phyloP scores from a whole-genome alignment of 2,113 vertebrate species.

The Oplegnathus fasciatus region DNA sequence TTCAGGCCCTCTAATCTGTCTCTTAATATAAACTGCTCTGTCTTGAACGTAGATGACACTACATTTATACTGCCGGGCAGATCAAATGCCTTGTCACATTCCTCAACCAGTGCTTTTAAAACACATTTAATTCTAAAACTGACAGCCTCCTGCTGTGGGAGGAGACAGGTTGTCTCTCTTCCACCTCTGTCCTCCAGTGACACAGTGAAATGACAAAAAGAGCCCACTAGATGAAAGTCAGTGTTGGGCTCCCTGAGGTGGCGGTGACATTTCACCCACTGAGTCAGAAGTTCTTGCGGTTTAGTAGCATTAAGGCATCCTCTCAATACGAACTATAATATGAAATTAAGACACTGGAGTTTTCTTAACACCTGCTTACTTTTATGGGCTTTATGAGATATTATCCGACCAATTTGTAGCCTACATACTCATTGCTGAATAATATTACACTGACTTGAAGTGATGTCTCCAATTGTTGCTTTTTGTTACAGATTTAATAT shows the following conservation, averaged over 20 bases:
- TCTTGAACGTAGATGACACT: not conserved
- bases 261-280: conserved; percentile 26
- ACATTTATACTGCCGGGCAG: not conserved
- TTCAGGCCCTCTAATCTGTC: not conserved
- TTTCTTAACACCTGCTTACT: not conserved
- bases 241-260: conserved; percentile 13
- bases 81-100: not conserved
- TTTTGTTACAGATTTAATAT: no score
- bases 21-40: not conserved
- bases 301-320: not conserved
- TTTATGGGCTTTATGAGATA: not conserved
- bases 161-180: conserved; percentile 9
- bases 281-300: conserved; percentile 13
- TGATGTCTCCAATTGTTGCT: no score
- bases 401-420: no score
- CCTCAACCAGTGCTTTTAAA: not conserved
- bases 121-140: not conserved
- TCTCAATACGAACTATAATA: not conserved
- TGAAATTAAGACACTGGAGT: not conserved
- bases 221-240: conserved; percentile 27
- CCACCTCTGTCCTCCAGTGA: not conserved
- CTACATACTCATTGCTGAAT: no score
- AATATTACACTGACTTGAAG: no score
- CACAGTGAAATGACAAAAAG: not conserved
- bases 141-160: not conserved